phyloP scores from a whole-genome alignment of 2,888 invertebrate genomes.

The Minunthozetes semirufus region DNA sequence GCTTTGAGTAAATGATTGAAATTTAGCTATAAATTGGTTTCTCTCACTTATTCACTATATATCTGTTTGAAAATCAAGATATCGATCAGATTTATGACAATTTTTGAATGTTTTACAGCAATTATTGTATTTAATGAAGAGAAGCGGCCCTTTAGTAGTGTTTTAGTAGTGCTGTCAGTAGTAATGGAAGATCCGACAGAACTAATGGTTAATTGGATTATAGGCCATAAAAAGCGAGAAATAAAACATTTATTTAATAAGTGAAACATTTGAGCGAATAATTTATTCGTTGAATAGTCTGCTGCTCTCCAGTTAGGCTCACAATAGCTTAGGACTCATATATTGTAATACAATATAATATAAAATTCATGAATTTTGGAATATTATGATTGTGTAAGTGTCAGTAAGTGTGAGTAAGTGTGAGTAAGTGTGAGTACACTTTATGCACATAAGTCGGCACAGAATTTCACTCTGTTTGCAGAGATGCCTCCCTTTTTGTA shows the following conservation, averaged over 20 bases:
- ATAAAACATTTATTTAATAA: constrained; percentile 21
- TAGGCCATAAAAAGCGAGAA: constrained; percentile 8
- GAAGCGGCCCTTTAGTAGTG: not conserved
- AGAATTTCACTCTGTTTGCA: not conserved
- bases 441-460: not conserved
- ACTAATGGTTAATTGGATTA: constrained; percentile 23
- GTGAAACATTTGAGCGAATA: constrained; percentile 20
- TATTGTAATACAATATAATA: too few species aligned
- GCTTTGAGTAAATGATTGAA: too few species aligned
- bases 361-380: constrained; percentile 23
- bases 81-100: not conserved
- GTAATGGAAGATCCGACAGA: not conserved
- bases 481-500: not conserved
- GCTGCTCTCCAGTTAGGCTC: not conserved
- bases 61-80: not conserved
- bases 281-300: constrained; percentile 5
- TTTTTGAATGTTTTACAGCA: constrained; percentile 1
- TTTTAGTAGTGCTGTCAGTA: not conserved
- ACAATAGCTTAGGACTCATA: not conserved
- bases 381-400: constrained; percentile 20
- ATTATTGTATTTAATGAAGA: constrained; percentile 13
- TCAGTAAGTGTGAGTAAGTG: too few species aligned
- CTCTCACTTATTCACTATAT: too few species aligned
- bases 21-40: too few species aligned
- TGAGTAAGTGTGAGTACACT: too few species aligned